Evolutionary conservation across 1,140 invertebrate genomes (phyloP), one percentile per base, ranked within the genome.

Genomic region (Chironomus tepperi): DNA sequence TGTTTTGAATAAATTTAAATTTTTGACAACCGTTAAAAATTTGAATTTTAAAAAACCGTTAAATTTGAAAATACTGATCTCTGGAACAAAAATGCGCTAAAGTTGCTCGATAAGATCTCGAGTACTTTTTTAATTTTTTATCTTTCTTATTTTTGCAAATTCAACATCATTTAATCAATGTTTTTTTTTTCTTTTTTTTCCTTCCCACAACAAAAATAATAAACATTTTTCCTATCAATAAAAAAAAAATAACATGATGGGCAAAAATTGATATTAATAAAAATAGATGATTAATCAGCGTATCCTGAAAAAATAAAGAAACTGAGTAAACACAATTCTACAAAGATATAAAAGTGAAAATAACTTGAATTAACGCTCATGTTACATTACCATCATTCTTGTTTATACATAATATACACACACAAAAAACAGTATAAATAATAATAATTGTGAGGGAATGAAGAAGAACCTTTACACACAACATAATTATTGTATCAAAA

Each of bases 261-360:
- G 47, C 9, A 57, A 57, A 57, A 57, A 57, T 57, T 57, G 47
- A n/a, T 57, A 57, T 57, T 10, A 10, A 57, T 12, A 57, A 57
- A 57, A 57, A 57, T 57, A 70, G 65, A 70, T 70, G 65, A 19
- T 70, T 70, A 8, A 70, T 70, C 65, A 70, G 65, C 65, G 65
- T 15, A 19, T 70, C 65, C 65, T 70, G 65, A 70, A 70, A 16
- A 70, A 67, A 67, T n/a, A n/a, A 57, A 10, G 47, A 57, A 57
- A 57, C 9, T 12, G n/a, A 57, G n/a, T 12, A 57, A 57, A 57
- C 47, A 57, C 47, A 57, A 57, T 57, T 7, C 47, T 57, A n/a
- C 10, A 7, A 57, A 57, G 9, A 57, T 2, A 57, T 2, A 57
- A 57, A 57, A 57, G 47, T 57, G 47, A 57, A 57, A n/a, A 57